Evolutionary conservation across 2,888 invertebrate species (phyloP), one percentile per base, ranked within the genome.

Genomic region (Microlaimidae sp.): DNA sequence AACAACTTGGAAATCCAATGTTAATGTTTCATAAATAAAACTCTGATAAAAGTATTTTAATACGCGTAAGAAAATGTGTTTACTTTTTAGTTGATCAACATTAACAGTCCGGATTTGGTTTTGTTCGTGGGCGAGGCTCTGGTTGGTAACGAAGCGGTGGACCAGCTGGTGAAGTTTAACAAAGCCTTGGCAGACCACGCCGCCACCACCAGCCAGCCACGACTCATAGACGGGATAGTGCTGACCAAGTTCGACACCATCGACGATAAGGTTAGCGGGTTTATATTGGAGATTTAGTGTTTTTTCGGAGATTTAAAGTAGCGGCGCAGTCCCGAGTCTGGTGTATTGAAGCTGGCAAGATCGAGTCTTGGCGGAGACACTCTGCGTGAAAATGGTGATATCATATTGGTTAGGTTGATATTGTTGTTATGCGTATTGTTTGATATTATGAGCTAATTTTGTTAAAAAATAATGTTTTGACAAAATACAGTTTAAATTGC

Each of bases 221-320:
- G 89, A 68, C 80, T 89, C 45, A 93, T 99, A 63, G 97, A 99
- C 74, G 97, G 97, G 49, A 99, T 99, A 63, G 92, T 99, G 13
- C 78, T 99, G 47, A 97, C 97, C 5, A 99, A 99, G 75, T 99
- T 99, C 75, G 97, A 99, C 73, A 99, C 97, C 0, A 95, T 99
- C 65, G 97, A 99, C 71, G 97, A 99, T 73, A 95, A 97, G 78
- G 83, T 79, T 63, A 38, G 10, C 13, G n/a, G 38, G 10, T 38
- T 38, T n/a, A n/a, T 13, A 38, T 38, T n/a, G 38, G 13, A 38
- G 38, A 13, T 38, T 38, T 38, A 38, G 38, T 38, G 38, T 38
- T 38, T 10, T 38, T 38, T 38, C 13, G 10, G 38, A 38, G n/a
- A 38, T 13, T n/a, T n/a, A n/a, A n/a, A n/a, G n/a, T n/a, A n/a